Percentiles rank a stretch among this genome's conserved stretches.
phyloP scores from a whole-genome alignment of 2,888 invertebrate species.

The Actias luna region DNA sequence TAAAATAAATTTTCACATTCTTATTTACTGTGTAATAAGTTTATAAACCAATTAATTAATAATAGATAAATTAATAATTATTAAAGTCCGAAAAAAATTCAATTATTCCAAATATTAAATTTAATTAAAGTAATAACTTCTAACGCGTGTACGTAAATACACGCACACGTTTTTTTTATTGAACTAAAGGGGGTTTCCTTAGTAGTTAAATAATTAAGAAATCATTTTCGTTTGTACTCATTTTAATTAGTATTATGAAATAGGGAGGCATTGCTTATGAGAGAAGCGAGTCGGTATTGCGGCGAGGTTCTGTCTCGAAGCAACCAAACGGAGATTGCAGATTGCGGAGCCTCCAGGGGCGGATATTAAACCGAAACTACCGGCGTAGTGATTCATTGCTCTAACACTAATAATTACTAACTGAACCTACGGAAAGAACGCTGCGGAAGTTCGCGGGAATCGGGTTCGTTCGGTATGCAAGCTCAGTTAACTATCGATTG shows the following conservation, averaged over 20 bases:
- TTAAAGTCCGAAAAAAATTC: no score
- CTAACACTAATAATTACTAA: constrained; percentile 11
- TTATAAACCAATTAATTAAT: no score
- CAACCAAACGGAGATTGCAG: constrained; percentile 7
- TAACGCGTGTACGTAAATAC: no score
- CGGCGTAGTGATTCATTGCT: background rate
- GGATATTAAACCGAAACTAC: constrained; percentile 19
- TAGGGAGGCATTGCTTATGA: background rate
- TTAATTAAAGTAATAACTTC: no score
- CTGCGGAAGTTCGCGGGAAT: background rate
- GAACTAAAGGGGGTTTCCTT: background rate
- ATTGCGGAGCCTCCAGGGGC: background rate
- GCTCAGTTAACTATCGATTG: background rate
- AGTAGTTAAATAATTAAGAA: background rate
- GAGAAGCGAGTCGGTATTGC: background rate
- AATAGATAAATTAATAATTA: no score
- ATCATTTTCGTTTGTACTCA: background rate
- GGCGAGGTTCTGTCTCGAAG: constrained; percentile 9
- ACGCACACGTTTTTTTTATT: no score
- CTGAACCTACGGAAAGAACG: background rate
- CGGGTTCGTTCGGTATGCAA: background rate
- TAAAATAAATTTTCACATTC: no score
- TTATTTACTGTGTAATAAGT: no score
- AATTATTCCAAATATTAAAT: no score
- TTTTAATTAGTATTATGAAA: background rate